Evolutionary conservation across 2,797 vertebrate species (phyloP), one percentile per base, ranked within the genome.

Genomic region (Rhinella marina): DNA sequence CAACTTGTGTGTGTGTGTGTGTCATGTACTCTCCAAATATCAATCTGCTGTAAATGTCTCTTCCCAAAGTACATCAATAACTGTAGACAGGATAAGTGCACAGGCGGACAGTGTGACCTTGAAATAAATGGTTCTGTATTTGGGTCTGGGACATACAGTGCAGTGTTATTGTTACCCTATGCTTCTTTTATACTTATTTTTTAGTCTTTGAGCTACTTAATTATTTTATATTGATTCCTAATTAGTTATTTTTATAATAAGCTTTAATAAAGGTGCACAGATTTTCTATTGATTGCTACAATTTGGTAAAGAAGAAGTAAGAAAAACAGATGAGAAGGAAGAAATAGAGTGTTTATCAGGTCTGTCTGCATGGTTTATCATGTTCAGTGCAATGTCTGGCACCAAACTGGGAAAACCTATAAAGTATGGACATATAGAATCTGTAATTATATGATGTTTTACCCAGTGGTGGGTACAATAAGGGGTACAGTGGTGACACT

Each of bases 1-100:
- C n/a, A 68, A 23, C 57, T 88, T 27, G 84, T 90, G 29, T 77
- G 78, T 90, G 29, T 77, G 78, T 85, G 88, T 59, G 3, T 87
- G 87, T 82, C 72, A 8, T 87, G 48, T 23, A 48, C 59, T 32
- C 84, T 86, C 90, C 70, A 87, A 86, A 76, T 75, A 89, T 62
- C 12, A 0, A 61, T 82, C 82, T 88, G 57, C 82, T 90, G 77
- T 82, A 90, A 90, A 79, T 83, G 85, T 90, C n/a, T 72, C 78
- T 88, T 25, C 90, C 64, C 88, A 88, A 79, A 80, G 62, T 85
- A 70, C 56, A 90, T 85, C 90, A 91, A 88, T 88, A 89, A 83
- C 82, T 70, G 84, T 19, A 62, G 52, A 62, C 80, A 78, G 14
- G 21, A 89, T 73, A 82, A 78, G 16, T 48, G 54, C 86, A 72